Percentiles rank a stretch among this genome's conserved stretches.
phyloP scores from a whole-genome alignment of 2,113 vertebrate genomes.

The Tautogolabrus adspersus region DNA sequence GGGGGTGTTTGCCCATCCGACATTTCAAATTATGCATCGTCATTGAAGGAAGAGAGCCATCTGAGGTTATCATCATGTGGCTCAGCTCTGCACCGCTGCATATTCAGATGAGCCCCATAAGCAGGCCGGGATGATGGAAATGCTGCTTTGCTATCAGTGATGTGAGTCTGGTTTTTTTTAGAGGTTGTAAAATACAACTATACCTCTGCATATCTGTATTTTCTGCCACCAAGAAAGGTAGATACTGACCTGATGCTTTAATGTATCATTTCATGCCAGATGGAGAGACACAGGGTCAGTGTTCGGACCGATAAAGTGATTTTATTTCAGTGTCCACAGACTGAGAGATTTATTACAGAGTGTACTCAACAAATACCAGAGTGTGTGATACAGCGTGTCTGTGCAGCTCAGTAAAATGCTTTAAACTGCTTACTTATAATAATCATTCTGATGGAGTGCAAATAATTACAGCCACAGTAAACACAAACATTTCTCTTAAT shows the following conservation, averaged over 20 bases:
- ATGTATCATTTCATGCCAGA: conserved; percentile 25
- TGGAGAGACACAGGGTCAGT: conserved; percentile 20
- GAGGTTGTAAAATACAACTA: conserved; percentile 27
- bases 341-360: conserved; percentile 27
- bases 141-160: conserved; percentile 57
- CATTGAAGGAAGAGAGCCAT: conserved; percentile 67
- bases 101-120: conserved; percentile 72
- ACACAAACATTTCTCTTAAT: not conserved
- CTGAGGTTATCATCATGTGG: conserved; percentile 74
- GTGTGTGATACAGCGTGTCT: not conserved
- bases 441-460: conserved; percentile 1
- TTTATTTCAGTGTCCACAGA: not conserved
- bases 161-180: conserved; percentile 4
- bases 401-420: conserved; percentile 18
- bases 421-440: not conserved
- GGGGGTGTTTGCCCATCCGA: conserved; percentile 29
- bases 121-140: conserved; percentile 59
- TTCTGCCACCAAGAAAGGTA: conserved; percentile 5
- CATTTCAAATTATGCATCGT: conserved; percentile 73
- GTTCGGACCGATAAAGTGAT: conserved; percentile 24
- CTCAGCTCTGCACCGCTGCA: conserved; percentile 48
- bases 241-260: conserved; percentile 28
- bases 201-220: conserved; percentile 38
- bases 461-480: not conserved
- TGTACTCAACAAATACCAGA: conserved; percentile 7